Conservation (phyloP, 2,797 vertebrate species). For the Momotus momota region DNA sequence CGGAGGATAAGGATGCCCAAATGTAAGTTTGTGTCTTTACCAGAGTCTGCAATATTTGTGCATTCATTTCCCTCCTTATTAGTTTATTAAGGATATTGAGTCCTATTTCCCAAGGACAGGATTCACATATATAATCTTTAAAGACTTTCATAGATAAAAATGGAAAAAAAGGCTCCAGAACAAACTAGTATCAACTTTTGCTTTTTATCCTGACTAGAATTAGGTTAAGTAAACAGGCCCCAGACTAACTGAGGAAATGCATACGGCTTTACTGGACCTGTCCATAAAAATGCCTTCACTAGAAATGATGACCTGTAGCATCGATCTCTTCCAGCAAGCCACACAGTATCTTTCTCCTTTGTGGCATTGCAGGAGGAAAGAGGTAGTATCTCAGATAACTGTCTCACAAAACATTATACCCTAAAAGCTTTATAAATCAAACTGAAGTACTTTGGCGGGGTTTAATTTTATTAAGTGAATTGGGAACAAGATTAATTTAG, state of each 20-base stretch:
- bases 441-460: background rate
- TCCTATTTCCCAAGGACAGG: background rate
- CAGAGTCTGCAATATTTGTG: background rate
- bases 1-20: background rate
- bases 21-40: background rate
- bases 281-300: background rate
- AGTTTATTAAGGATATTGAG: background rate
- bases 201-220: background rate
- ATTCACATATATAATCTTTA: background rate
- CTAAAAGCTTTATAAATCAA: conserved; percentile 58
- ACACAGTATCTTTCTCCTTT: background rate
- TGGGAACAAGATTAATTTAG: conserved; percentile 31
- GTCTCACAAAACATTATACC: background rate
- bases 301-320: background rate
- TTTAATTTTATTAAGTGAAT: conserved; percentile 52
- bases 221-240: background rate
- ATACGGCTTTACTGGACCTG: background rate
- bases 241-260: background rate
- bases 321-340: background rate
- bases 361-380: background rate
- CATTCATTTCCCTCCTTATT: background rate
- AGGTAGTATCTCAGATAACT: background rate
- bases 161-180: background rate
- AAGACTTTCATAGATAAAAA: background rate
- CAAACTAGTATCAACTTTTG: background rate